Base-by-base conservation (phyloP, 2,797 vertebrate species). In the Aulostomus chinensis region DNA sequence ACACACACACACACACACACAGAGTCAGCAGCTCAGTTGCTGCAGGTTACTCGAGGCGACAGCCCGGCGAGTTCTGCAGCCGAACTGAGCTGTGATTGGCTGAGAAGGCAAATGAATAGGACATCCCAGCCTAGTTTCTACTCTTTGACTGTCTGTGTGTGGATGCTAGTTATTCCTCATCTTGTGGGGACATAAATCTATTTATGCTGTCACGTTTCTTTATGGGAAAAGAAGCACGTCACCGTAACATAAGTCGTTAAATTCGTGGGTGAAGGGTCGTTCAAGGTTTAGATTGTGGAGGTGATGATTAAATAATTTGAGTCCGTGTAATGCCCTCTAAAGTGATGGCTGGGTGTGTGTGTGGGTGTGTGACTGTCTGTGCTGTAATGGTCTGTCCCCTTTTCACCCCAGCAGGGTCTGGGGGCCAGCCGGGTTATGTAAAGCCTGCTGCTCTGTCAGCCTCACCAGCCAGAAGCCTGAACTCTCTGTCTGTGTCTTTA, bases 51-150 rank as follows among this genome's bases (percentile, higher is more conserved):
- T 58, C 29, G 3, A 62, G 72, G 70, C 55, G 68, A 77, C 79
- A 70, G 80, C 74, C 73, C 43, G 52, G 55, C 78, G 72, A 78
- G 58, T 58, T 60, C 66, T 47, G 58, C 64, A 56, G 66, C 52
- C 52, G 50, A 64, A 33, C 68, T 54, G 60, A 34, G 76, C 69
- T 36, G n/a, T 73, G 74, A 85, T 86, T 85, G 81, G 75, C 64
- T 73, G 54, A 73, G 68, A 60, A 68, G 38, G 46, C 66, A 71
- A 77, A 58, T 56, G 80, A 78, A 87, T 84, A 81, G 76, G 76
- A 85, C 78, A 64, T 83, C 76, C 76, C 68, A 81, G 77, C 76
- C 76, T 83, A 83, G 73, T 83, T 85, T 80, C 50, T 49, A 55
- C 68, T 68, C 22, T 70, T 26, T 55, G 40, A 12, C 11, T 33